Conservation (phyloP, 92 coral and sea anemone species). For the Siderastrea siderea region DNA sequence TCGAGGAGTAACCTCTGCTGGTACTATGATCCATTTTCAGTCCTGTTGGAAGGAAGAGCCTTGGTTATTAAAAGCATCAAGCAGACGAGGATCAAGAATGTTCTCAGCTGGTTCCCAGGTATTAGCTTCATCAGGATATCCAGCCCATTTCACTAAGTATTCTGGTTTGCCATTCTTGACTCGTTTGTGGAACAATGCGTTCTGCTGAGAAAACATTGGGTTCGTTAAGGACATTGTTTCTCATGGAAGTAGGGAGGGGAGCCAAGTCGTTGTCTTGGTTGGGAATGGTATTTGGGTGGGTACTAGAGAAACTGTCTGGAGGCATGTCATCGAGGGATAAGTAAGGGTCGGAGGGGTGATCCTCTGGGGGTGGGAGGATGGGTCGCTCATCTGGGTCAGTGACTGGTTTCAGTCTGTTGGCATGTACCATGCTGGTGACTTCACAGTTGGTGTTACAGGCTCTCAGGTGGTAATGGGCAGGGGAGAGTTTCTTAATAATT, state of each 20-base stretch:
- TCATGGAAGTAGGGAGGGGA: neutral
- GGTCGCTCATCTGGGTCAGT: neutral
- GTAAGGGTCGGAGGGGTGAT: neutral
- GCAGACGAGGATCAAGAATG: conserved; percentile 22
- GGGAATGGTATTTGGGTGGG: neutral
- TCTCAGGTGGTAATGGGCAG: neutral
- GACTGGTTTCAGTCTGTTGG: conserved; percentile 12
- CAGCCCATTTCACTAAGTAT: conserved; percentile 46
- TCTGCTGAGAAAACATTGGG: neutral
- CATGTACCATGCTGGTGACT: conserved; percentile 27
- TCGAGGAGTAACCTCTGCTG: no score
- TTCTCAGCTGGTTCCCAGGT: conserved; percentile 61
- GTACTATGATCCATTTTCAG: no score
- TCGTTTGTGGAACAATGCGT: neutral
- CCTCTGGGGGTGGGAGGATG: conserved; percentile 22
- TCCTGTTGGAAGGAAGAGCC: neutral
- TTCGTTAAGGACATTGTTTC: no score
- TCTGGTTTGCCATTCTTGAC: neutral
- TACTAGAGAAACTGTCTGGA: conserved; percentile 17
- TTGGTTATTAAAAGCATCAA: neutral
- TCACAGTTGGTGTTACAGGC: conserved; percentile 7
- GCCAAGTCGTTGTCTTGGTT: neutral
- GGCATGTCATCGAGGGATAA: neutral
- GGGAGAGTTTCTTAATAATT: neutral
- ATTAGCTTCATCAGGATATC: neutral